A percentile compares a stretch with the other conserved stretches of the same genome.
These are phyloP conservation scores for Dipus sagitta DNA, from an alignment of 2,797 vertebrate species.

Conservation along the genomic window DNA sequence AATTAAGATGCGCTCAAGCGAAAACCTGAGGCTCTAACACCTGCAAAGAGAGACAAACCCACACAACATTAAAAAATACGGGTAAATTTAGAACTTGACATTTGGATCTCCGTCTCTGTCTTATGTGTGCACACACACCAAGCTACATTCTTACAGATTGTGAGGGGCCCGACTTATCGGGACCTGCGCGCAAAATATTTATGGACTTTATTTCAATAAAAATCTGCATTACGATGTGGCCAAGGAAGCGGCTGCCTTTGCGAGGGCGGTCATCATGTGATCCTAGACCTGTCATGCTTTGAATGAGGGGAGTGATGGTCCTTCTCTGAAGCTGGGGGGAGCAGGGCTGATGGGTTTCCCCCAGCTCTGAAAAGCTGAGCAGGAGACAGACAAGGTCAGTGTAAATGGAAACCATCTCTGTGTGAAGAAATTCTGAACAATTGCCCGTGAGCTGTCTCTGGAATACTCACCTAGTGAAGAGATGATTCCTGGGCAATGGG, in stretches of 20 bases:
- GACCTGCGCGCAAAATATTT: slow-evolving; percentile 29
- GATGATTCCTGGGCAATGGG: not conserved
- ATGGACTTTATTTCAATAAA: slow-evolving; percentile 55
- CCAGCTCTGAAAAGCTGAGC: slow-evolving; percentile 37
- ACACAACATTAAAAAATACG: not conserved
- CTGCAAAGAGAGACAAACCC: not conserved
- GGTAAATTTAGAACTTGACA: not conserved
- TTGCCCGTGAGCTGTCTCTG: not conserved
- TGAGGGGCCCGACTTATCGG: not conserved
- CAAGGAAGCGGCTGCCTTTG: slow-evolving; percentile 15
- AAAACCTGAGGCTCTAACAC: not conserved
- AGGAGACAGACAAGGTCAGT: slow-evolving; percentile 29
- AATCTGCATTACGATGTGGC: not conserved
- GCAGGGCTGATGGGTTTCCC: not conserved
- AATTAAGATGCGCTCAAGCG: slow-evolving; percentile 14
- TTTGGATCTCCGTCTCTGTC: not conserved
- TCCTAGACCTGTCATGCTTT: slow-evolving; percentile 42
- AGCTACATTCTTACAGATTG: not conserved
- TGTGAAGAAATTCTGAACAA: slow-evolving; percentile 41
- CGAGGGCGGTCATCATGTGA: not conserved
- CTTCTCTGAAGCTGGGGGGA: not conserved
- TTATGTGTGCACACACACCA: not conserved
- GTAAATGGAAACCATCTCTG: slow-evolving; percentile 18
- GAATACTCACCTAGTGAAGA: slow-evolving; percentile 42
- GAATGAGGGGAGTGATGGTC: slow-evolving; percentile 1